phyloP scores from a whole-genome alignment of 1,140 invertebrate species.

The Cotesia glomerata region DNA sequence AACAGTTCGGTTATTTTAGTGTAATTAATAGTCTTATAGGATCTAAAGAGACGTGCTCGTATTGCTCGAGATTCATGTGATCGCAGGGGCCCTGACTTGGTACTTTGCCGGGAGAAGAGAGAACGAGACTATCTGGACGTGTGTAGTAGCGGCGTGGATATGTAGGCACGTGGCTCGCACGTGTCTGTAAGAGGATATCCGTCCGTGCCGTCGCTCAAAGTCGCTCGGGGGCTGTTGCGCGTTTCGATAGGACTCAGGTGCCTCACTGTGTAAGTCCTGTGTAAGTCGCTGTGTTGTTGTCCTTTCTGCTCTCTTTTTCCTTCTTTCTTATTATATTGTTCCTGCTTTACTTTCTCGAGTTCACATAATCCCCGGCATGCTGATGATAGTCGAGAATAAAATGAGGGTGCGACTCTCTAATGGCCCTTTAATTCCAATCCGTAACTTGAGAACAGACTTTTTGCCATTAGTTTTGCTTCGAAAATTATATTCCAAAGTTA shows the following conservation, averaged over 20 bases:
- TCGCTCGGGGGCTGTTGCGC: background rate
- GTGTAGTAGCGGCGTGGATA: background rate
- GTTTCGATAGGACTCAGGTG: constrained; percentile 24
- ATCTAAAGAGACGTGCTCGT: background rate
- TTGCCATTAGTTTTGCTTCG: background rate
- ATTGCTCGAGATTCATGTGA: constrained; percentile 2
- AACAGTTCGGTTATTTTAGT: background rate
- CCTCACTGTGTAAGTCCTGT: background rate
- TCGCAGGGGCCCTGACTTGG: background rate
- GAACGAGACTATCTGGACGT: background rate
- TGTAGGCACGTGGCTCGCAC: constrained; percentile 57
- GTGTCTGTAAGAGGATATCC: constrained; percentile 41
- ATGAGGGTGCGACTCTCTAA: background rate
- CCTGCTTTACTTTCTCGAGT: background rate
- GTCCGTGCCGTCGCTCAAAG: constrained; percentile 35
- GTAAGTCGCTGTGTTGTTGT: background rate
- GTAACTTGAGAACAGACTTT: background rate
- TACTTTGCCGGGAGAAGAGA: background rate
- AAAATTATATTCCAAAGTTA: too few species aligned
- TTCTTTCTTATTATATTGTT: background rate
- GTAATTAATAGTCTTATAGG: constrained; percentile 13
- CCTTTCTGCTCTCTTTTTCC: background rate
- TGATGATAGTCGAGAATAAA: constrained; percentile 9
- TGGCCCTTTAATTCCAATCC: constrained; percentile 7
- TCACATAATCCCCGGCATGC: constrained; percentile 7